Evolutionary conservation across 2,797 vertebrate genomes (phyloP).

Genomic region (Emydoidea blandingii): DNA sequence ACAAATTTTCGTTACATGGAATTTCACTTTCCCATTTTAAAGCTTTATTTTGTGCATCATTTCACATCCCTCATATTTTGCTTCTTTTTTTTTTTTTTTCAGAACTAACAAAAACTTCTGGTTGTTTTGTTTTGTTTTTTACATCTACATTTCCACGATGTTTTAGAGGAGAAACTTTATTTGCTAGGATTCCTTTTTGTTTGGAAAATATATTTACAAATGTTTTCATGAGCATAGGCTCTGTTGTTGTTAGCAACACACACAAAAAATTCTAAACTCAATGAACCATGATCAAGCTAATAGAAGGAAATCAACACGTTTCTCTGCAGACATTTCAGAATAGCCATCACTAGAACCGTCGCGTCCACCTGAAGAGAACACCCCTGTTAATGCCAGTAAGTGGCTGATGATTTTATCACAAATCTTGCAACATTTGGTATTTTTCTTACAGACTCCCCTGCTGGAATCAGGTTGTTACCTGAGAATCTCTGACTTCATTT

Average conservation of each 20-base stretch:
- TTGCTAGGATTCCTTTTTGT: background rate
- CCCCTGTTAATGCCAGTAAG: constrained; percentile 29
- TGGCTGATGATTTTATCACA: background rate
- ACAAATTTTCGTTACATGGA: background rate
- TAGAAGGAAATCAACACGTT: constrained; percentile 57
- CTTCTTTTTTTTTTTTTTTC: background rate
- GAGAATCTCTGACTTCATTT: constrained; percentile 4
- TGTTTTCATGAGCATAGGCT: constrained; percentile 33
- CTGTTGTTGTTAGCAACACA: constrained; percentile 30
- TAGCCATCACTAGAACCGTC: constrained; percentile 41
- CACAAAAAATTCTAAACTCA: constrained; percentile 63
- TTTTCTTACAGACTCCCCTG: constrained; percentile 46
- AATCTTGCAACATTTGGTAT: constrained; percentile 10
- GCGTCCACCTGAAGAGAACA: constrained; percentile 51
- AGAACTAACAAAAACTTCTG: background rate
- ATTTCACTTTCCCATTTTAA: constrained; percentile 10
- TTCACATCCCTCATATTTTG: background rate
- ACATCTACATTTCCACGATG: rapidly evolving
- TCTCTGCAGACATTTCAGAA: constrained; percentile 61
- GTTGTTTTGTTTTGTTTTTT: background rate
- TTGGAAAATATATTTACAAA: background rate
- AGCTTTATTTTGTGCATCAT: background rate
- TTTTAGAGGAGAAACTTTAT: background rate
- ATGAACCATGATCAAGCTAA: constrained; percentile 72
- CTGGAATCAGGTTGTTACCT: constrained; percentile 45